These are phyloP conservation scores for Abrostola triplasia DNA, from an alignment of 2,888 invertebrate species.

Conservation along the genomic window DNA sequence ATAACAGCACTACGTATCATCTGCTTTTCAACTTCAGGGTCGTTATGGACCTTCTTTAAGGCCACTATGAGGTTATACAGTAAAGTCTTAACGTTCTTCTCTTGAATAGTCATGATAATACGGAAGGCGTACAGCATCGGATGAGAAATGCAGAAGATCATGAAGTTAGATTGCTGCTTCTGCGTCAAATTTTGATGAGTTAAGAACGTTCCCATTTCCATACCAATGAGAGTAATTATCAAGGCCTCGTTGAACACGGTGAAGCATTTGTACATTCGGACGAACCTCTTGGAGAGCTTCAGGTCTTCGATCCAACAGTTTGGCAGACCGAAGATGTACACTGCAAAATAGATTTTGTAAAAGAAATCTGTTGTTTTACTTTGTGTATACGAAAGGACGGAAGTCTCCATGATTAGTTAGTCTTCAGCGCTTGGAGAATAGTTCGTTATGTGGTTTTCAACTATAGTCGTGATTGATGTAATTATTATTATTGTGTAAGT, in stretches of 20 bases:
- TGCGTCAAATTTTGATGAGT: conserved; percentile 59
- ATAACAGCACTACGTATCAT: conserved; percentile 63
- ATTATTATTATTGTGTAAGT: conserved; percentile 9
- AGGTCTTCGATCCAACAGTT: conserved; percentile 64
- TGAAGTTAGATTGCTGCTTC: conserved; percentile 60
- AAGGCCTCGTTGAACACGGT: conserved; percentile 44
- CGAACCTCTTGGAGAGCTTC: conserved; percentile 46
- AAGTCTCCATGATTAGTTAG: conserved; percentile 27
- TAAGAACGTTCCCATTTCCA: conserved; percentile 58
- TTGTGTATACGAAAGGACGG: conserved; percentile 11
- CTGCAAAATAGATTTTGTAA: conserved; percentile 49
- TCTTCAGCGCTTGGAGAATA: neutral
- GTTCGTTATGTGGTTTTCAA: neutral
- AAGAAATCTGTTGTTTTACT: conserved; percentile 56
- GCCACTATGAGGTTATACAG: conserved; percentile 55
- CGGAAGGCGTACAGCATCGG: conserved; percentile 56
- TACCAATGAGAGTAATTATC: conserved; percentile 51
- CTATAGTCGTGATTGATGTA: conserved; percentile 4
- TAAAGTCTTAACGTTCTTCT: conserved; percentile 51
- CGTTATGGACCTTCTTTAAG: conserved; percentile 64
- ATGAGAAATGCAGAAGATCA: conserved; percentile 61
- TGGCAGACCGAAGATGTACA: conserved; percentile 55
- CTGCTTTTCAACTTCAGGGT: conserved; percentile 61
- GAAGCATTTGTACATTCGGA: conserved; percentile 38
- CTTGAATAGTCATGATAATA: conserved; percentile 48